Percentiles rank a stretch among this genome's conserved stretches.
phyloP scores from a whole-genome alignment of 2,888 invertebrate genomes.

The Odontothrips loti region DNA sequence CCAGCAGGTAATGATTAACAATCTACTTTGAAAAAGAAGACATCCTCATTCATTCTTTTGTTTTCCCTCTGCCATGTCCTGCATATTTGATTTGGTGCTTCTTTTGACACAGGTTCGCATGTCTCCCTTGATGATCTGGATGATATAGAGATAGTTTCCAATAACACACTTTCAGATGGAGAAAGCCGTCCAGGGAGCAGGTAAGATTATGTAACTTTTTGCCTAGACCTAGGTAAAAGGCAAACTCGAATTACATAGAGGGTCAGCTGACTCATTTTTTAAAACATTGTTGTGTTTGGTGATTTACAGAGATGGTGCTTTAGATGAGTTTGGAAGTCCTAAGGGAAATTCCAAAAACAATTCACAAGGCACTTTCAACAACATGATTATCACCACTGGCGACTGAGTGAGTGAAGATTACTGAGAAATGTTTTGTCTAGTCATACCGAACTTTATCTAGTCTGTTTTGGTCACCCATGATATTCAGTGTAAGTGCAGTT shows the following conservation, averaged over 20 bases:
- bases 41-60: too few relatives aligned
- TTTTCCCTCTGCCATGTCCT: too few relatives aligned
- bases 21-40: neutral
- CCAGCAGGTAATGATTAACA: slow-evolving; percentile 44
- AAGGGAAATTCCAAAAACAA: neutral
- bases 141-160: slow-evolving; percentile 41
- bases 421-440: neutral
- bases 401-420: neutral
- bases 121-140: slow-evolving; percentile 53
- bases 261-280: neutral
- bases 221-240: neutral
- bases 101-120: slow-evolving; percentile 50
- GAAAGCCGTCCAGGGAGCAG: slow-evolving; percentile 41
- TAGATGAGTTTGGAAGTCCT: neutral
- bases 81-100: slow-evolving; percentile 31
- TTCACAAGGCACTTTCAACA: neutral
- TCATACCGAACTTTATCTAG: neutral
- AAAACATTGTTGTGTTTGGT: neutral
- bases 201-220: slow-evolving; percentile 33
- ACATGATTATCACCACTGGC: neutral
- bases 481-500: too few relatives aligned
- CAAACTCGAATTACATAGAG: too few relatives aligned
- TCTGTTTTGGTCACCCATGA: too few relatives aligned
- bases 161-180: slow-evolving; percentile 39
- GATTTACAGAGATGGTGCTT: neutral